Evolutionary conservation across 2,888 invertebrate species (phyloP).

Genomic region (Crocallis elinguaria): DNA sequence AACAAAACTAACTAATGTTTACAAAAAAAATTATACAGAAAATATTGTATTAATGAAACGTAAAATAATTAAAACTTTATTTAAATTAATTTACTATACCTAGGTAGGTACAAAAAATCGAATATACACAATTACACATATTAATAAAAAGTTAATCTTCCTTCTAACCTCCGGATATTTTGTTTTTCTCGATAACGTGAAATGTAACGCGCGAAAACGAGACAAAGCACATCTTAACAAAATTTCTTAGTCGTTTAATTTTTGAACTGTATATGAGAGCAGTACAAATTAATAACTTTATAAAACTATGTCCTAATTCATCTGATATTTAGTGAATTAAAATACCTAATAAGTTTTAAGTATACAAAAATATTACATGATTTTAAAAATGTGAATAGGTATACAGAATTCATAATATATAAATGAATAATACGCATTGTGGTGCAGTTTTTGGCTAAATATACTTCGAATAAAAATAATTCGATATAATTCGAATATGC

Average conservation of each 20-base stretch:
- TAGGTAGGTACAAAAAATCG: no score
- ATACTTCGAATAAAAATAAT: no score
- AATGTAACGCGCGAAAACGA: no score
- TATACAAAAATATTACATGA: not conserved
- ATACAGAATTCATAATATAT: not conserved
- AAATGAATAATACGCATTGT: not conserved
- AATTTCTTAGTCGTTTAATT: no score
- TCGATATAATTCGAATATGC: not conserved
- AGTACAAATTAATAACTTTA: not conserved
- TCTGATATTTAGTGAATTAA: not conserved
- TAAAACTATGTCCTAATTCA: not conserved
- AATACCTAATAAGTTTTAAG: not conserved
- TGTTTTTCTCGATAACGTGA: no score
- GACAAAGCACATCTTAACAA: no score
- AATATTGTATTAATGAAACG: no score
- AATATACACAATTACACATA: no score
- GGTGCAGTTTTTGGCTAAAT: not conserved
- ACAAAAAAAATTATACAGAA: not conserved
- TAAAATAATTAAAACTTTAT: no score
- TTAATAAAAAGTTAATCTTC: not conserved
- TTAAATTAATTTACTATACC: no score
- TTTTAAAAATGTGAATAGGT: not conserved
- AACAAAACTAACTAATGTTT: slow-evolving; percentile 12
- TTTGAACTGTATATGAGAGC: no score
- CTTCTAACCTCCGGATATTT: no score